Evolutionary conservation across 2,888 invertebrate species (phyloP).

Genomic region (Prosapia bicincta): DNA sequence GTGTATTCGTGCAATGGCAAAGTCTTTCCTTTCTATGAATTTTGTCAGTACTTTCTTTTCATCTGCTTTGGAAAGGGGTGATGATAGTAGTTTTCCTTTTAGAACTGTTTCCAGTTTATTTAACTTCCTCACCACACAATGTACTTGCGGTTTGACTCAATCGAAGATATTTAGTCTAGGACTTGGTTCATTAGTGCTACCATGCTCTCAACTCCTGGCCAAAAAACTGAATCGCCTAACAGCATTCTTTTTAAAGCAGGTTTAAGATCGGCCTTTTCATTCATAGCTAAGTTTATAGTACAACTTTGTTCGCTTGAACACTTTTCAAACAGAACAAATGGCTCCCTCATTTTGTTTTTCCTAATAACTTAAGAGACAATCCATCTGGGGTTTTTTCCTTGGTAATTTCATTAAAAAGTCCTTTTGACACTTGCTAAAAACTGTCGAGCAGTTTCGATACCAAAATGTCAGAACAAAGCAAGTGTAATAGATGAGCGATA

Average conservation of each 20-base stretch:
- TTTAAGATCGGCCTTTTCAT: too few species aligned
- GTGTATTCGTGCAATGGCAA: conserved; percentile 28
- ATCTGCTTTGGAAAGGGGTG: conserved; percentile 24
- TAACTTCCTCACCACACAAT: too few species aligned
- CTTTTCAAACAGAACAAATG: too few species aligned
- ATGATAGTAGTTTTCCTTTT: conserved; percentile 9
- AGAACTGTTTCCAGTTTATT: too few species aligned
- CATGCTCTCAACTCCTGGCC: conserved; percentile 29
- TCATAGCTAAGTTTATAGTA: too few species aligned
- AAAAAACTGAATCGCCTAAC: conserved; percentile 30
- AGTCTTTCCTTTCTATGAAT: too few species aligned
- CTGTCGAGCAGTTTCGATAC: background rate
- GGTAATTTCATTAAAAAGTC: conserved; percentile 6
- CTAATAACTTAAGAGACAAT: background rate
- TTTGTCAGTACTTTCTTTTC: conserved; percentile 22
- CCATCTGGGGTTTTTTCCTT: background rate
- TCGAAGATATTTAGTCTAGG: conserved; percentile 21
- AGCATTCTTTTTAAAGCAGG: conserved; percentile 21
- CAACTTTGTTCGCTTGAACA: too few species aligned
- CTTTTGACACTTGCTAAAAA: conserved; percentile 17
- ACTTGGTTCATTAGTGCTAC: conserved; percentile 25
- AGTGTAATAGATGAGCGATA: conserved; percentile 31
- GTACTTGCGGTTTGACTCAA: conserved; percentile 27
- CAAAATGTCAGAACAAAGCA: conserved; percentile 27
- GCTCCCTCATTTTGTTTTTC: conserved; percentile 21